Conservation (phyloP, 2,888 invertebrate genomes). For the Macrophya annulata region DNA sequence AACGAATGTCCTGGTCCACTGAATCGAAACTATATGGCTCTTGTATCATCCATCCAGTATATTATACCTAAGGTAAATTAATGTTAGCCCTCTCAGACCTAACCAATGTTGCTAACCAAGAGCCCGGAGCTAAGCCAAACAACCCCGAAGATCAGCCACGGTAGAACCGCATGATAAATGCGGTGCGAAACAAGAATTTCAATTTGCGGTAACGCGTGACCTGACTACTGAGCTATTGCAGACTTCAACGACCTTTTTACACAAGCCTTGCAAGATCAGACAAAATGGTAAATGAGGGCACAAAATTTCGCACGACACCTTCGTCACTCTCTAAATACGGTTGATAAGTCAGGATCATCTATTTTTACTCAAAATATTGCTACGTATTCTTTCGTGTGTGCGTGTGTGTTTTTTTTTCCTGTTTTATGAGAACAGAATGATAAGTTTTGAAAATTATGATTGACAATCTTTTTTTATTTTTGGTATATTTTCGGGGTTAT, state of each 20-base stretch:
- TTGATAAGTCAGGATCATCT: background rate
- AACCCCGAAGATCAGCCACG: constrained; percentile 59
- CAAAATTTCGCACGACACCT: background rate
- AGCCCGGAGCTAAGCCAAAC: constrained; percentile 55
- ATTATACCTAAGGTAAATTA: constrained; percentile 29
- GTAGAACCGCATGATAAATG: constrained; percentile 67
- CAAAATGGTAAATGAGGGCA: background rate
- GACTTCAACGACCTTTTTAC: constrained; percentile 33
- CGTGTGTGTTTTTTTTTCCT: no score
- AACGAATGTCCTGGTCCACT: constrained; percentile 4
- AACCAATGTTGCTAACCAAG: constrained; percentile 32
- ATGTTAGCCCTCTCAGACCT: constrained; percentile 38
- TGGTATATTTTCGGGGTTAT: background rate
- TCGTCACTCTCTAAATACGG: background rate
- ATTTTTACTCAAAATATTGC: background rate
- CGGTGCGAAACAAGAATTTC: constrained; percentile 74
- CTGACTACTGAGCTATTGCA: constrained; percentile 49
- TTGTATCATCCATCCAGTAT: background rate
- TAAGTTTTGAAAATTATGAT: background rate
- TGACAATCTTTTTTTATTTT: background rate
- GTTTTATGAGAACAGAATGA: no score
- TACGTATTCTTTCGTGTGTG: no score
- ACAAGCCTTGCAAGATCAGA: background rate
- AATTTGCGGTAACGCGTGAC: constrained; percentile 72
- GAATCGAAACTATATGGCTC: background rate